Evolutionary conservation across 2,797 vertebrate genomes (phyloP).

Genomic region (Diglossa cyanea): DNA sequence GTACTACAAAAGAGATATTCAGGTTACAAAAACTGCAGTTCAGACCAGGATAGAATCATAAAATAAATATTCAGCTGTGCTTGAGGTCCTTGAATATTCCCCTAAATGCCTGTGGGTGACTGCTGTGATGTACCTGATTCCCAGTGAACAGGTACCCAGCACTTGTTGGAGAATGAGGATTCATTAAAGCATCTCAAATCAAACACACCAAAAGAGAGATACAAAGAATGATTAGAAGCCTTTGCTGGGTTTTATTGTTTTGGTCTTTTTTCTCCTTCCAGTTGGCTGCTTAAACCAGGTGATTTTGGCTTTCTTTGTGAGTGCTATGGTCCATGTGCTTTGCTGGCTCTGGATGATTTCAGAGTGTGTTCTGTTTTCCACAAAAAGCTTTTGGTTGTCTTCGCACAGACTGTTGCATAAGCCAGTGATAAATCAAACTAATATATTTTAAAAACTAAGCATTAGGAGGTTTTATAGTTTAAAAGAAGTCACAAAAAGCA

Average conservation of each 20-base stretch:
- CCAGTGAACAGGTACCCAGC: neutral
- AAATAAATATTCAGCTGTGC: neutral
- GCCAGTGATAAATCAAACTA: conserved; percentile 41
- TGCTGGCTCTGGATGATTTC: neutral
- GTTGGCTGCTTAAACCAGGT: neutral
- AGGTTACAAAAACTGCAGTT: neutral
- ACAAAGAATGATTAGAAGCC: neutral
- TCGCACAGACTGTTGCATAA: neutral
- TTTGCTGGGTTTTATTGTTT: neutral
- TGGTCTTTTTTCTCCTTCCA: neutral
- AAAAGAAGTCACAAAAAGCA: conserved; percentile 18
- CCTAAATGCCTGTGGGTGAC: neutral
- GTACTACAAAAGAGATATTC: neutral
- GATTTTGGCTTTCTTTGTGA: neutral
- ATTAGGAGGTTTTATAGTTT: neutral
- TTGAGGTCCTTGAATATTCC: neutral
- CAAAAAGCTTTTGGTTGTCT: neutral
- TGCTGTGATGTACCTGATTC: neutral
- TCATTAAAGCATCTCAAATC: neutral
- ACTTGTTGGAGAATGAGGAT: neutral
- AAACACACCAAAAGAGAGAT: neutral
- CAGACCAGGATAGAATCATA: neutral
- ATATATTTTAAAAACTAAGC: conserved; percentile 21
- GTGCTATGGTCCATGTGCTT: neutral
- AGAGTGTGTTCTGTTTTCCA: neutral